Evolutionary conservation across 2,113 vertebrate species (phyloP).

Genomic region (Neotoma lepida): DNA sequence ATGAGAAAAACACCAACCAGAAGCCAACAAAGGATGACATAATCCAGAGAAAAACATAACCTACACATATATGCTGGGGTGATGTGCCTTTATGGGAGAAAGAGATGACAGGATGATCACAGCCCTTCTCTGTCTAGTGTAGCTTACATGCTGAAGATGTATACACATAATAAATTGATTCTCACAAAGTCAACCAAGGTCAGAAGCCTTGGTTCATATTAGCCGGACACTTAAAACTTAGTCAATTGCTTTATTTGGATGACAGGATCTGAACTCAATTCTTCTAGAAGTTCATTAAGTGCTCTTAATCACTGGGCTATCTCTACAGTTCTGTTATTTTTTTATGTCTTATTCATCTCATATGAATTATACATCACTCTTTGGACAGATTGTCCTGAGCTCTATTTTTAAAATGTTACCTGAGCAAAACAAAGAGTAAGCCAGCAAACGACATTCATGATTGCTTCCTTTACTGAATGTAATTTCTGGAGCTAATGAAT

Average conservation of each 20-base stretch:
- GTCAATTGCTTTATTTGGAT: not conserved
- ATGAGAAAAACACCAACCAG: not conserved
- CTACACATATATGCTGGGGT: not conserved
- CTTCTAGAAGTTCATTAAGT: not conserved
- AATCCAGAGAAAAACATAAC: not conserved
- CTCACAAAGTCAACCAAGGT: not conserved
- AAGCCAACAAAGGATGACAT: not conserved
- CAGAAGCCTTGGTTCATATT: not conserved
- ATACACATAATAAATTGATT: not conserved
- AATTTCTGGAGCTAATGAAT: no score
- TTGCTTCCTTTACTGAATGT: not conserved
- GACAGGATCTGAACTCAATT: not conserved
- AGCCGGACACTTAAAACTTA: not conserved
- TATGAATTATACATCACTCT: rapidly evolving
- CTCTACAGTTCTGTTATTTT: not conserved
- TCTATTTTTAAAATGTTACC: not conserved
- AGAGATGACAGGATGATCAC: not conserved
- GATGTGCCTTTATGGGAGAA: not conserved
- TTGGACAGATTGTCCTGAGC: not conserved
- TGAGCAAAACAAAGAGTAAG: rapidly evolving
- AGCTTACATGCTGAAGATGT: not conserved
- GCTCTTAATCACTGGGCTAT: not conserved
- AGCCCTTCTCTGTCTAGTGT: not conserved
- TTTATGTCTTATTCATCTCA: not conserved
- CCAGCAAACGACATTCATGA: rapidly evolving